Evolutionary conservation across 2,113 vertebrate species (phyloP).

Genomic region (Sakesphorus luctuosus): DNA sequence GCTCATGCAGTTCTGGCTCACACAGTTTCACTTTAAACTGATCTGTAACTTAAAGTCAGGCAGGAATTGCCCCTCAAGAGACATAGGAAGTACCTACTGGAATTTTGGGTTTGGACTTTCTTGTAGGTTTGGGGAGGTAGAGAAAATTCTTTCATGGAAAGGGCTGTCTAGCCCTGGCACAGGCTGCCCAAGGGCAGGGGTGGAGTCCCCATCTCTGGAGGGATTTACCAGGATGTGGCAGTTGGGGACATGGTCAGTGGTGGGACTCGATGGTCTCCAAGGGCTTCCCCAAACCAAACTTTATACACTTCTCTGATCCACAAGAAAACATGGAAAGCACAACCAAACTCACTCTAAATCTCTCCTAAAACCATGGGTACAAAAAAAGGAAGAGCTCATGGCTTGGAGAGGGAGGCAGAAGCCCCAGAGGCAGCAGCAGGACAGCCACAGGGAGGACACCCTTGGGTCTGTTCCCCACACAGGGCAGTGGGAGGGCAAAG

Average conservation of each 20-base stretch:
- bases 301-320: neutral
- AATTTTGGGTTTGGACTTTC: neutral
- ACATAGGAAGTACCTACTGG: neutral
- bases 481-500: neutral
- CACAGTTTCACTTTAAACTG: neutral
- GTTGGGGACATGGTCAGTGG: neutral
- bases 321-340: accelerated
- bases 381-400: accelerated
- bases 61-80: neutral
- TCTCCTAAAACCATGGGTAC: neutral
- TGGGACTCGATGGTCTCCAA: neutral
- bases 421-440: accelerated
- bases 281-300: neutral
- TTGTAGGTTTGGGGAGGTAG: neutral
- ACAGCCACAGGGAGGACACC: accelerated
- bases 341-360: neutral
- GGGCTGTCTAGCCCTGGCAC: neutral
- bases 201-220: too few relatives aligned
- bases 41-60: too few relatives aligned
- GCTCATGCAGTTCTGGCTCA: neutral
- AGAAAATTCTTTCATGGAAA: neutral
- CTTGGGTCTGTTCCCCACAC: neutral
- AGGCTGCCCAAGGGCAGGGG: neutral
- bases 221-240: neutral
- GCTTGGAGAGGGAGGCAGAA: neutral